A percentile compares a stretch with the other conserved stretches of the same genome.
Conservation (phyloP, 2,888 invertebrate species). For the Drosophila mimica region DNA sequence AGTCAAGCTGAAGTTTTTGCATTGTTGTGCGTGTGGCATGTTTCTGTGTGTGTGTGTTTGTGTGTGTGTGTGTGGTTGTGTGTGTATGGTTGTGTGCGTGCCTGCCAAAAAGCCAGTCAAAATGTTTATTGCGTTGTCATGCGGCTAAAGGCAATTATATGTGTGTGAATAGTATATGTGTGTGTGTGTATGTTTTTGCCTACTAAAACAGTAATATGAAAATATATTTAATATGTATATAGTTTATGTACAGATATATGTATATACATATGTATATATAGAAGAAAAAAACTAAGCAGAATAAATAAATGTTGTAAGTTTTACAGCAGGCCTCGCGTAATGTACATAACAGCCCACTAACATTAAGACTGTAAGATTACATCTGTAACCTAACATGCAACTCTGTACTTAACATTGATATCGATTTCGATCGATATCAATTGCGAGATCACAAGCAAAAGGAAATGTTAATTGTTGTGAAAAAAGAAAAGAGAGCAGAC, state of each 20-base stretch:
- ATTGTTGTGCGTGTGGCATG: conserved; percentile 36
- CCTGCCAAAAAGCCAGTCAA: conserved; percentile 42
- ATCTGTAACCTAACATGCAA: no score
- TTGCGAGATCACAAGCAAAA: no score
- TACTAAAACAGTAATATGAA: background rate
- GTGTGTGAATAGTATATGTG: background rate
- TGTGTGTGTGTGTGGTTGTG: conserved; percentile 5
- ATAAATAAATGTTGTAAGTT: background rate
- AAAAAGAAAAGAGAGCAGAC: no score
- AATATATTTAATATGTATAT: background rate
- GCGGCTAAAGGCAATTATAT: conserved; percentile 37
- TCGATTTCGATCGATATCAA: no score
- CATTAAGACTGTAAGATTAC: no score
- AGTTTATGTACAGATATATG: background rate
- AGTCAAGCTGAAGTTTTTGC: conserved; percentile 44
- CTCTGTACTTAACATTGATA: no score
- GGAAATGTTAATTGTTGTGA: no score
- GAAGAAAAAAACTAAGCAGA: background rate
- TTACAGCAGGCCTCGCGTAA: no score
- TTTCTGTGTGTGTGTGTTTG: conserved; percentile 6
- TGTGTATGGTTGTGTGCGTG: background rate
- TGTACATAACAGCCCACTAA: no score
- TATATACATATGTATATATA: no score
- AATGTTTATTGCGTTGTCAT: conserved; percentile 45
- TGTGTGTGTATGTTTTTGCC: background rate